Conservation (phyloP, 2,113 vertebrate species). For the Chaetorhynchus papuensis region DNA sequence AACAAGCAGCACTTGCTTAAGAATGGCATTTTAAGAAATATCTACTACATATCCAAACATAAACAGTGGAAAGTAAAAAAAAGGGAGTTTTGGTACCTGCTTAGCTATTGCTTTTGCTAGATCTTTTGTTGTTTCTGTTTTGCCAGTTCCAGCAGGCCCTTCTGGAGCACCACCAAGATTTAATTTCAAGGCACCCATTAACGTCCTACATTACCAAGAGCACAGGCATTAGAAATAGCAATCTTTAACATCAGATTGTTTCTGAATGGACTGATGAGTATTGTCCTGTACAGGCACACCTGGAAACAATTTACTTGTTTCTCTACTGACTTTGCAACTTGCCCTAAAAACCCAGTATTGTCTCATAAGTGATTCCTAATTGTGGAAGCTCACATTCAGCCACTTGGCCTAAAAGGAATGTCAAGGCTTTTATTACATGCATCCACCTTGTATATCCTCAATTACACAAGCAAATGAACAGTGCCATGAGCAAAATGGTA, state of each 20-base stretch:
- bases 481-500: neutral
- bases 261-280: neutral
- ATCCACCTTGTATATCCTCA: neutral
- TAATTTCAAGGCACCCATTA: slow-evolving; percentile 92
- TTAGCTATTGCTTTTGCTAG: slow-evolving; percentile 93
- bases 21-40: neutral
- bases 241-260: neutral
- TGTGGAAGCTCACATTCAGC: neutral
- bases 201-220: slow-evolving; percentile 72
- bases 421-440: neutral
- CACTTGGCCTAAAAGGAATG: neutral
- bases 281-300: neutral
- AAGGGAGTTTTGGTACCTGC: slow-evolving; percentile 73
- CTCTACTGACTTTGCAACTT: neutral
- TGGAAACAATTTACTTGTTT: neutral
- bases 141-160: slow-evolving; percentile 94
- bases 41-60: neutral
- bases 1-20: neutral
- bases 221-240: neutral
- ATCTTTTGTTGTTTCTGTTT: slow-evolving; percentile 96
- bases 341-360: neutral
- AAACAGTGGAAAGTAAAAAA: neutral
- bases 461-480: neutral
- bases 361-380: neutral
- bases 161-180: slow-evolving; percentile 92